Evolutionary conservation across 2,888 invertebrate genomes (phyloP).

Genomic region (Erebia epiphron): DNA sequence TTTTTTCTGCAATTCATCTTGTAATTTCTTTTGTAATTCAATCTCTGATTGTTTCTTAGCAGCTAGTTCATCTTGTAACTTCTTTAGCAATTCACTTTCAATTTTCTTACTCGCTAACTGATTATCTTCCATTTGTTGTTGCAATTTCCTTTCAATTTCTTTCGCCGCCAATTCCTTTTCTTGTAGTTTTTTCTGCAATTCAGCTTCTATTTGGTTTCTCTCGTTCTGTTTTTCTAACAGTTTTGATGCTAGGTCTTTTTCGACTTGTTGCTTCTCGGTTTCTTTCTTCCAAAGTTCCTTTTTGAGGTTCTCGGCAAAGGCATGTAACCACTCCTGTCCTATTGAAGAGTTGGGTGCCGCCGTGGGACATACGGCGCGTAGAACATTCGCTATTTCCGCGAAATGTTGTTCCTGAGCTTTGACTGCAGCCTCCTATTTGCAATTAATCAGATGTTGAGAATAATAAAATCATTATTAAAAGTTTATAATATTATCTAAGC

Average conservation of each 20-base stretch:
- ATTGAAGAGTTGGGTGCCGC: conserved; percentile 53
- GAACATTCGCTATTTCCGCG: conserved; percentile 75
- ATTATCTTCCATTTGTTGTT: conserved; percentile 37
- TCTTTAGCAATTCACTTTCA: conserved; percentile 37
- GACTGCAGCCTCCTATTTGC: conserved; percentile 60
- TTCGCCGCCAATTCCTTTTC: conserved; percentile 30
- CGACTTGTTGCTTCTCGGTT: conserved; percentile 36
- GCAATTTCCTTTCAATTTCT: conserved; percentile 40
- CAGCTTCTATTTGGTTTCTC: conserved; percentile 33
- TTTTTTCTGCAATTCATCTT: conserved; percentile 30
- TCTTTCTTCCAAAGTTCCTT: conserved; percentile 51
- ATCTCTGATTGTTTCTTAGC: conserved; percentile 37
- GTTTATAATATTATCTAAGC: neutral
- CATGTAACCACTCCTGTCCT: conserved; percentile 58
- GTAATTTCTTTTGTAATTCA: conserved; percentile 39
- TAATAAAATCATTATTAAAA: neutral
- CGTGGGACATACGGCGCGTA: conserved; percentile 59
- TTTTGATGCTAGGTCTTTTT: conserved; percentile 28
- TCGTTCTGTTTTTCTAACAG: conserved; percentile 31
- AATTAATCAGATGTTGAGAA: conserved; percentile 4
- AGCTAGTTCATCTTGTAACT: conserved; percentile 36
- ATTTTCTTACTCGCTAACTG: conserved; percentile 33
- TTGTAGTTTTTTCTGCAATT: conserved; percentile 30
- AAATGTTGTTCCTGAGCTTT: conserved; percentile 85
- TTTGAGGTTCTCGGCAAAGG: conserved; percentile 65